Percentiles rank a stretch among this genome's conserved stretches.
These are phyloP conservation scores for Harlomillsia oculata DNA, from an alignment of 1,140 invertebrate genomes.

Conservation along the genomic window DNA sequence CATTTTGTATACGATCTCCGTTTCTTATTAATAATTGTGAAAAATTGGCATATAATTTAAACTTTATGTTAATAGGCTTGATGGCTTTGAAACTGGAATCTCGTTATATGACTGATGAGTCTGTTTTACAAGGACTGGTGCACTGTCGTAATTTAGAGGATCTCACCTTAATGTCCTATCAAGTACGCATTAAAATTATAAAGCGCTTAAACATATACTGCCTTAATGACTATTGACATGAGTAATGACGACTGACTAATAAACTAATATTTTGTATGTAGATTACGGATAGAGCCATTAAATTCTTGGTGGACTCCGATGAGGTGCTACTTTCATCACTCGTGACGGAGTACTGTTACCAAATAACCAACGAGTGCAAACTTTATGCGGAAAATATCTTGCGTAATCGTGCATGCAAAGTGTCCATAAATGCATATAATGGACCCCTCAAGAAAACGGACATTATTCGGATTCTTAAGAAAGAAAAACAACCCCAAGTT, in stretches of 20 bases:
- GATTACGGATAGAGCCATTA: too few relatives aligned
- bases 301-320: too few relatives aligned
- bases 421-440: conserved; percentile 7
- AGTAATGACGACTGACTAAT: too few relatives aligned
- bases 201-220: too few relatives aligned
- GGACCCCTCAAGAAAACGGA: conserved; percentile 2
- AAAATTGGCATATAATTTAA: not conserved
- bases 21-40: too few relatives aligned
- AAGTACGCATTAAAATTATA: too few relatives aligned
- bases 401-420: not conserved
- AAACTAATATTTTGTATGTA: too few relatives aligned
- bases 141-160: too few relatives aligned
- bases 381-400: not conserved
- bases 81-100: conserved; percentile 1
- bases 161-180: too few relatives aligned
- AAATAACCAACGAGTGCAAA: not conserved
- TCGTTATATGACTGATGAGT: conserved; percentile 3
- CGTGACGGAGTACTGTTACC: conserved; percentile 2
- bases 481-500: not conserved
- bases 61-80: not conserved
- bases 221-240: too few relatives aligned
- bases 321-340: too few relatives aligned
- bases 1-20: too few relatives aligned
- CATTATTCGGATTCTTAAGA: conserved; percentile 2
- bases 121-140: not conserved